phyloP scores from a whole-genome alignment of 2,797 vertebrate species.

The Bryconaethiops microstoma region DNA sequence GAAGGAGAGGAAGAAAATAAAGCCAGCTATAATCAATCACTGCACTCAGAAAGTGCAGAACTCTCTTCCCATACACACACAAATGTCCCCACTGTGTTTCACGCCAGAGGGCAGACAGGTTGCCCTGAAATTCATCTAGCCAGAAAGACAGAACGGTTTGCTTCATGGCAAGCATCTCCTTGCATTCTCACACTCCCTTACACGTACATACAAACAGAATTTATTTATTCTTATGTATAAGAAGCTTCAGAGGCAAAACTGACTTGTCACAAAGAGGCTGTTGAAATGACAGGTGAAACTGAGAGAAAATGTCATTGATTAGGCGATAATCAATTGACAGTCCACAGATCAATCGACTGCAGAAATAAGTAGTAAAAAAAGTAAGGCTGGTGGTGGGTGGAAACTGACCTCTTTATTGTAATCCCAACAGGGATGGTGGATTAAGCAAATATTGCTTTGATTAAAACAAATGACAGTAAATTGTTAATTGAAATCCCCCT shows the following conservation, averaged over 20 bases:
- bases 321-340: no score
- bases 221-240: neutral
- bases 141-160: conserved; percentile 7
- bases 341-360: no score
- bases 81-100: conserved; percentile 28
- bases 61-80: conserved; percentile 39
- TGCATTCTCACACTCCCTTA: conserved; percentile 6
- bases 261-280: no score
- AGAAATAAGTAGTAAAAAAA: no score
- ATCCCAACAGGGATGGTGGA: no score
- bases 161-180: conserved; percentile 20
- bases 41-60: conserved; percentile 17
- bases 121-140: conserved; percentile 51
- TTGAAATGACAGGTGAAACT: neutral
- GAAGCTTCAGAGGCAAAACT: no score
- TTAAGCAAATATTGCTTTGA: no score
- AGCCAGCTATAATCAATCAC: conserved; percentile 52
- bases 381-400: no score
- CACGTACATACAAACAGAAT: conserved; percentile 3
- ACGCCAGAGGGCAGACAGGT: conserved; percentile 44
- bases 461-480: neutral
- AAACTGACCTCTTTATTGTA: no score
- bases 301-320: no score
- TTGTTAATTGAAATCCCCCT: neutral
- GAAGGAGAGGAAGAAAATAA: conserved; percentile 43